A percentile compares a stretch with the other conserved stretches of the same genome.
phyloP scores from a whole-genome alignment of 2,113 vertebrate species.

The Thryonomys swinderianus region DNA sequence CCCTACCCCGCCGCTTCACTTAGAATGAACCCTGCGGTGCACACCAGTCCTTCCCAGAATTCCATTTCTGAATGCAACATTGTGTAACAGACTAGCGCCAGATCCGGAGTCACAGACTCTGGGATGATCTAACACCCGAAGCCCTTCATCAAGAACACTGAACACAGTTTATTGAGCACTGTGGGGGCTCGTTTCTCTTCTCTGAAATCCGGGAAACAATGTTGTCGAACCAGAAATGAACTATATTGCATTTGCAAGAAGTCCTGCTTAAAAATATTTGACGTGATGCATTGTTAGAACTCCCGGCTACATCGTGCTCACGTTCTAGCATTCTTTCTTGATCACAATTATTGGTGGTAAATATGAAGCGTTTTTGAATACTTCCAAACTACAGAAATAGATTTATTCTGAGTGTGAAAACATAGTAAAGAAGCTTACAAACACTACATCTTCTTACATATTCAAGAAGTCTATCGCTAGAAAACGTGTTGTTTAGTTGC shows the following conservation, averaged over 20 bases:
- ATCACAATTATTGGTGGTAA: neutral
- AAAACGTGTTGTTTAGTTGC: neutral
- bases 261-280: neutral
- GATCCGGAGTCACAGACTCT: neutral
- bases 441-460: neutral
- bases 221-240: neutral
- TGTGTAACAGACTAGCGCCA: neutral
- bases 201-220: neutral
- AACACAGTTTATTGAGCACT: neutral
- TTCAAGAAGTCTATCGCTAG: neutral
- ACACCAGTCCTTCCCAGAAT: too few species aligned
- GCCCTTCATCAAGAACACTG: neutral
- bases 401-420: neutral
- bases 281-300: neutral
- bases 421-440: neutral
- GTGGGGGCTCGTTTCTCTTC: neutral
- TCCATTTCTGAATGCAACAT: neutral
- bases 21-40: neutral
- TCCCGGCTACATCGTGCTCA: neutral
- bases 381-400: neutral
- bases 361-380: neutral
- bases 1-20: neutral
- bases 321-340: neutral
- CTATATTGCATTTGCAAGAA: neutral
- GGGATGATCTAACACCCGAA: neutral